Base-by-base conservation (phyloP, 2,113 vertebrate species). In the Eublepharis macularius region DNA sequence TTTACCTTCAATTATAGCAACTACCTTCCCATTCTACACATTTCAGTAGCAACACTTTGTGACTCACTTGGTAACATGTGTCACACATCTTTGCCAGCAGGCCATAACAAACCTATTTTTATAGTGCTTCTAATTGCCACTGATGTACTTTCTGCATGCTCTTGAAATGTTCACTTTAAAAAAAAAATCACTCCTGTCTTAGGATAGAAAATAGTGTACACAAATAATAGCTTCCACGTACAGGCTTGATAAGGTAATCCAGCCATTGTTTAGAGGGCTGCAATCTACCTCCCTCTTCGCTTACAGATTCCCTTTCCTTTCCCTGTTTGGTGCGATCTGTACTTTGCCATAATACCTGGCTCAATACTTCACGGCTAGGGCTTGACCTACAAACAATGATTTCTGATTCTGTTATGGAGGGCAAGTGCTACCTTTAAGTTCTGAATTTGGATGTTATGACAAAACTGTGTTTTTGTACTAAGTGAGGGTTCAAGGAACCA, bases 151-250 rank as follows among this genome's bases (percentile, higher is more conserved):
- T 86, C 69, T 17, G 0, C 0, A 60, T 65, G 32, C 69, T 76
- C 39, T 65, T 0, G 0, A 19, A 43, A 14, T 83, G 70, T 21
- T 76, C 82, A 39, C 83, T 32, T 63, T 65, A 26, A 36, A 65
- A 51, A 76, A 49, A 36, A 19, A n/a, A 68, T 51, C 29, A 51
- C 66, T 76, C 68, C 89, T 77, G 16, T 76, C 6, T 19, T 2
- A 0, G 2, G 2, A 0, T 73, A 81, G 84, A 0, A 0, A 0
- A 57, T 81, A 54, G 63, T 86, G 82, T 73, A 82, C 1, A 12
- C 63, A 80, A 68, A 68, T 36, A 68, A 63, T 34, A 32, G 9
- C 41, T 80, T 80, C 29, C 32, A 80, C 21, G 24, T 8, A 34
- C 9, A 8, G 47, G 74, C 32, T n/a, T 17, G 11, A 17, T 34